A percentile compares a stretch with the other conserved stretches of the same genome.
phyloP scores from a whole-genome alignment of 2,888 invertebrate genomes.

The Dioctria rufipes region DNA sequence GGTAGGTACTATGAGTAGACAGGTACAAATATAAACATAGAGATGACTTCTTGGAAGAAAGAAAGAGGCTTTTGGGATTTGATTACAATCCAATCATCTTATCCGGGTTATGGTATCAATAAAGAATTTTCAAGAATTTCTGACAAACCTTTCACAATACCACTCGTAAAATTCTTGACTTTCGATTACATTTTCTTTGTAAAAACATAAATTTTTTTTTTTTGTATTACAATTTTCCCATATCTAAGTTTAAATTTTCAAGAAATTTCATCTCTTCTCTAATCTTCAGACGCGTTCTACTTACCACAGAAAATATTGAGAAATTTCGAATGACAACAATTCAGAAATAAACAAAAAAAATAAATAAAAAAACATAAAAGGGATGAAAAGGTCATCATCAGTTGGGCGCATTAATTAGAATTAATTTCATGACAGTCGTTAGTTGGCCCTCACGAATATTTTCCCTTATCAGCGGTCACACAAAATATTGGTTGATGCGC shows the following conservation, averaged over 20 bases:
- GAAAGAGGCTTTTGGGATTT: no score
- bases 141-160: no score
- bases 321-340: background rate
- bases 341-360: no score
- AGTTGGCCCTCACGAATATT: background rate
- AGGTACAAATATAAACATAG: background rate
- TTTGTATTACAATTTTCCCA: no score
- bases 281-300: background rate
- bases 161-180: no score
- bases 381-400: conserved; percentile 19
- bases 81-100: no score
- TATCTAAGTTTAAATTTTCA: background rate
- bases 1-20: background rate
- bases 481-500: background rate
- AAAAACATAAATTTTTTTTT: no score
- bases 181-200: no score
- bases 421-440: background rate
- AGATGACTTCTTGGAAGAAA: no score
- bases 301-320: background rate
- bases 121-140: no score
- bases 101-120: no score
- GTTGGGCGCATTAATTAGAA: conserved; percentile 29
- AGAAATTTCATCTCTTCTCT: background rate
- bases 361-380: background rate
- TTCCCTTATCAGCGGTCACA: background rate